Evolutionary conservation across 2,888 invertebrate genomes (phyloP).

Genomic region (Cancer borealis): DNA sequence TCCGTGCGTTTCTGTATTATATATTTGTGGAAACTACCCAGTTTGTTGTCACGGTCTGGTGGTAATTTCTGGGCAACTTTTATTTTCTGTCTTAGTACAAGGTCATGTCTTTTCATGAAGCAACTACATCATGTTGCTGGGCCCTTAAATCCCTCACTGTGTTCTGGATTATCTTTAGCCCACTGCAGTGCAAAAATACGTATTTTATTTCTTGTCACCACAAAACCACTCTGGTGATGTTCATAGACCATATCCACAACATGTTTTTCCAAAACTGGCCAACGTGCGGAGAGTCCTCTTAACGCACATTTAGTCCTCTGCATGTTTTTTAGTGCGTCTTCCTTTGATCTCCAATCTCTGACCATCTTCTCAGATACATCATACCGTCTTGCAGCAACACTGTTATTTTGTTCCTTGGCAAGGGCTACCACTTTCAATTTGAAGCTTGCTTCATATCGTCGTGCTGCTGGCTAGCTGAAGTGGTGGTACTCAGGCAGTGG

Average conservation of each 20-base stretch:
- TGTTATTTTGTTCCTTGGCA: no score
- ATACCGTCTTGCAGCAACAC: no score
- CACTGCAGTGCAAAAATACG: constrained; percentile 15
- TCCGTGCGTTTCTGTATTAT: neutral
- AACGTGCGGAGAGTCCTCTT: constrained; percentile 23
- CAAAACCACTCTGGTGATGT: constrained; percentile 50
- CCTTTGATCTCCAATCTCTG: constrained; percentile 41
- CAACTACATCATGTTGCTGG: neutral
- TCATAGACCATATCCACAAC: neutral
- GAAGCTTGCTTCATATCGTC: no score
- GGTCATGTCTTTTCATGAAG: constrained; percentile 31
- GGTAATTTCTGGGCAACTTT: constrained; percentile 39
- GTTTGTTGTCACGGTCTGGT: neutral
- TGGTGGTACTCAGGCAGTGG: no score
- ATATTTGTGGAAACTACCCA: constrained; percentile 15
- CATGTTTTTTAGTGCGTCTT: constrained; percentile 27
- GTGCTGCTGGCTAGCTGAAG: no score
- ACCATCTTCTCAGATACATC: constrained; percentile 51
- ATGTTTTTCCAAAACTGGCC: constrained; percentile 44
- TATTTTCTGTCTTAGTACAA: constrained; percentile 29
- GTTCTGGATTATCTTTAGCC: constrained; percentile 33
- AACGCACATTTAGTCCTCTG: constrained; percentile 47
- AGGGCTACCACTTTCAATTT: no score
- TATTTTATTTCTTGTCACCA: constrained; percentile 47
- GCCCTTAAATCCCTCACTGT: neutral